Conservation (phyloP, 2,888 invertebrate genomes). For the Leptothorax acervorum region DNA sequence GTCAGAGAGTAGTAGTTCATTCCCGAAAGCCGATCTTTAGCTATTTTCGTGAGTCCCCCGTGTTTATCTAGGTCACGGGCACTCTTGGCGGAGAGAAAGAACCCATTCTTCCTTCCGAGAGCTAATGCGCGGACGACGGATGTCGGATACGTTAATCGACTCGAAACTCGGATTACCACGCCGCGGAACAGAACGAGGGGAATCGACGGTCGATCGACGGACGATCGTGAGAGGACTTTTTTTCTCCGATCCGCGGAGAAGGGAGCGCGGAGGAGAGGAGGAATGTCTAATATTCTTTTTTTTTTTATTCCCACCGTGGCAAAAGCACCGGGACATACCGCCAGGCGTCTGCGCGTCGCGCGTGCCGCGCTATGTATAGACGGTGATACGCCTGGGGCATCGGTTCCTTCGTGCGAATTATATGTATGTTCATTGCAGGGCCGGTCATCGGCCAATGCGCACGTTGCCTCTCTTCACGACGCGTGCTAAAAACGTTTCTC, state of each 20-base stretch:
- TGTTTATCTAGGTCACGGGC: constrained; percentile 67
- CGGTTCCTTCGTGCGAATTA: constrained; percentile 77
- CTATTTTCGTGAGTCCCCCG: constrained; percentile 40
- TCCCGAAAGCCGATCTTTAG: constrained; percentile 55
- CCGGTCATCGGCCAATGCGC: constrained; percentile 75
- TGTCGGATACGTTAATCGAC: neutral
- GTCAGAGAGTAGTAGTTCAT: constrained; percentile 38
- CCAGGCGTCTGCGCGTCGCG: constrained; percentile 78
- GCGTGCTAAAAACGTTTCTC: neutral
- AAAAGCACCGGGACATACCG: constrained; percentile 62
- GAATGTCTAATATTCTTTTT: neutral
- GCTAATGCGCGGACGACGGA: neutral
- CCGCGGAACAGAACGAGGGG: neutral
- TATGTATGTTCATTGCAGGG: constrained; percentile 75
- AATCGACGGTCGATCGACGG: neutral
- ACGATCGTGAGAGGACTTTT: neutral
- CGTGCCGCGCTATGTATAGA: constrained; percentile 79
- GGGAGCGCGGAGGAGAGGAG: neutral
- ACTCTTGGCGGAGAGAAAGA: constrained; percentile 33
- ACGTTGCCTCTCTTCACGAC: constrained; percentile 10
- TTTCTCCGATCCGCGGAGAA: neutral
- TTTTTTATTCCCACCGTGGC: constrained; percentile 53
- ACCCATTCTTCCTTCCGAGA: constrained; percentile 9
- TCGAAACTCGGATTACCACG: neutral
- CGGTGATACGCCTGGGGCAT: constrained; percentile 73